Conservation (phyloP, 2,888 invertebrate genomes). For the Plebejus anna region DNA sequence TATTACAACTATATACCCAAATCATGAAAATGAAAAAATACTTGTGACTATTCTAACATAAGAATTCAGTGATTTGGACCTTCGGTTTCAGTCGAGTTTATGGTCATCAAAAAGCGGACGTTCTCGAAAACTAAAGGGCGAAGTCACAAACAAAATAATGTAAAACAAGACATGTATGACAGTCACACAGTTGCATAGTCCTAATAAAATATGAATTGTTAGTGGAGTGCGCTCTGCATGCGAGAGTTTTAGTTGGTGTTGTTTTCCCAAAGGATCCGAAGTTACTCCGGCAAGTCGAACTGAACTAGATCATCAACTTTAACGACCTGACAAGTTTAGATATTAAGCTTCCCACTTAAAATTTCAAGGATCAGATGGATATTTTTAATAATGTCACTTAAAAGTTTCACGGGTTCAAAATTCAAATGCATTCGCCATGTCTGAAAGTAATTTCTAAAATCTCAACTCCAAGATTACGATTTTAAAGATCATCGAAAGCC, state of each 20-base stretch:
- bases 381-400: slow-evolving; percentile 33
- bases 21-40: too few species aligned
- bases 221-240: slow-evolving; percentile 37
- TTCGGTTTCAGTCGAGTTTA: too few species aligned
- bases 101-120: too few species aligned
- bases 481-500: too few species aligned
- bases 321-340: slow-evolving; percentile 56
- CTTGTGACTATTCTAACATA: too few species aligned
- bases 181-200: slow-evolving; percentile 22
- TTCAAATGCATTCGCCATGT: too few species aligned
- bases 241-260: slow-evolving; percentile 50
- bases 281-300: slow-evolving; percentile 49
- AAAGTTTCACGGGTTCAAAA: background rate
- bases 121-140: too few species aligned
- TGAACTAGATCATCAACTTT: slow-evolving; percentile 62
- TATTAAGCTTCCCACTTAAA: slow-evolving; percentile 52
- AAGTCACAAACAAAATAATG: too few species aligned
- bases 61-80: too few species aligned
- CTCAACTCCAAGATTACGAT: too few species aligned
- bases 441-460: too few species aligned
- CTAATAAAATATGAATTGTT: slow-evolving; percentile 37
- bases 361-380: slow-evolving; percentile 38
- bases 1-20: too few species aligned
- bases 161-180: background rate
- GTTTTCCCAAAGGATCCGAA: slow-evolving; percentile 59